Base-by-base conservation (phyloP, 2,113 vertebrate species). In the Saccopteryx leptura region DNA sequence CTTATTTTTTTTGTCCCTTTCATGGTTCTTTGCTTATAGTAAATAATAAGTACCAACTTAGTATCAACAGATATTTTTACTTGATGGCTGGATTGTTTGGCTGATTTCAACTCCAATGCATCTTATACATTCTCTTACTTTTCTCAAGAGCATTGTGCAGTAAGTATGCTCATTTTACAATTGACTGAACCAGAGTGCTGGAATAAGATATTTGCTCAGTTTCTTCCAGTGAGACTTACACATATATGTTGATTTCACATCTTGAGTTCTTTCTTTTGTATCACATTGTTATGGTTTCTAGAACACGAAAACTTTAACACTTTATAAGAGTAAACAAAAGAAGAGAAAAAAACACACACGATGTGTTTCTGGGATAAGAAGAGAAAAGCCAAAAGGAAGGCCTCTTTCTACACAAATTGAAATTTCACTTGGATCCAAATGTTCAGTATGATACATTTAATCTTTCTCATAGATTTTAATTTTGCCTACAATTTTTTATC, bases 71-170 rank as follows among this genome's bases (percentile, higher is more conserved):
- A 24, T 18, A 50, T 66, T 52, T 52, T 60, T 66, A n/a, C 13
- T 79, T 96, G 90, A 81, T 90, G 92, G 13, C 9, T 92, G 23
- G 60, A 83, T 65, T 87, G 31, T 69, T 83, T 91, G 46, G 26
- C 46, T 85, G 1, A 28, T 88, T 24, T 68, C 46, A 78, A 68
- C 60, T 19, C 26, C 13, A 65, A 81, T 17, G 9, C 82, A 48
- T 66, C 17, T 48, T 82, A 61, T 24, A 74, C 2, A 46, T 48
- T 10, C 7, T 82, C 61, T 63, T 85, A 52, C 15, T 76, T 87
- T 93, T 91, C 13, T 83, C 33, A 63, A 88, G 48, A 87, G 10
- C 18, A 26, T 9, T 4, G 4, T 63, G 28, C 6, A 91, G 15
- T 82, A 54, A 50, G 2, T 21, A 14, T 83, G 54, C 10, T 82